phyloP scores from a whole-genome alignment of 2,113 vertebrate species.

The Nansenia antarctica region DNA sequence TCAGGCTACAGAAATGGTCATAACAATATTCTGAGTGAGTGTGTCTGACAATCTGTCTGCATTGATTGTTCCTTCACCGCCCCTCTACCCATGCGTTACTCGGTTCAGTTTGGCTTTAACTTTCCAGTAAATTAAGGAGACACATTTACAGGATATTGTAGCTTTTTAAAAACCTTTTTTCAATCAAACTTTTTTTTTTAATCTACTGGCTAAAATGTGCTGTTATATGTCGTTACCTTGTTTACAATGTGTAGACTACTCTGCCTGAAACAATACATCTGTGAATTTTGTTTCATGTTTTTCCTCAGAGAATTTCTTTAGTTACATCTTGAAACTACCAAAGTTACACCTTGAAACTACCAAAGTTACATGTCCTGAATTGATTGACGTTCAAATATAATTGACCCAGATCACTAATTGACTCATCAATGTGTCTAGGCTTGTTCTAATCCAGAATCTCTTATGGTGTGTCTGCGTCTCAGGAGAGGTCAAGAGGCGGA shows the following conservation, averaged over 20 bases:
- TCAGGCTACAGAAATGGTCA: neutral
- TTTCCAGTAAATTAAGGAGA: neutral
- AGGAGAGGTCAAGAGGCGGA: constrained; percentile 4
- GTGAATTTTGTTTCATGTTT: too few relatives aligned
- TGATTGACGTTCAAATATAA: neutral
- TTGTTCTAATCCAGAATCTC: neutral
- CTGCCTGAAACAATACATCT: too few relatives aligned
- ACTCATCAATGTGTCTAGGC: neutral
- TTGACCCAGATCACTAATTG: neutral
- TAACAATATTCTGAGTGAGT: neutral
- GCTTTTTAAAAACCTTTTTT: too few relatives aligned
- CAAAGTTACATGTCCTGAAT: too few relatives aligned
- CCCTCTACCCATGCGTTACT: neutral
- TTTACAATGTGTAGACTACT: too few relatives aligned
- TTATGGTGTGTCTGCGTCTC: neutral
- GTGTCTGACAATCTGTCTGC: neutral
- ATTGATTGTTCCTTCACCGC: neutral
- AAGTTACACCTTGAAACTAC: too few relatives aligned
- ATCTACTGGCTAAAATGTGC: too few relatives aligned
- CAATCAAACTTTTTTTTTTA: too few relatives aligned
- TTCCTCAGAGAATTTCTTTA: too few relatives aligned
- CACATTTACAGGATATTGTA: too few relatives aligned
- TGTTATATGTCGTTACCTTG: too few relatives aligned
- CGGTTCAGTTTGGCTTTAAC: neutral
- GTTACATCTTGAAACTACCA: too few relatives aligned